A percentile compares a stretch with the other conserved stretches of the same genome.
Conservation (phyloP, 2,797 vertebrate species). For the Melopsittacus undulatus region DNA sequence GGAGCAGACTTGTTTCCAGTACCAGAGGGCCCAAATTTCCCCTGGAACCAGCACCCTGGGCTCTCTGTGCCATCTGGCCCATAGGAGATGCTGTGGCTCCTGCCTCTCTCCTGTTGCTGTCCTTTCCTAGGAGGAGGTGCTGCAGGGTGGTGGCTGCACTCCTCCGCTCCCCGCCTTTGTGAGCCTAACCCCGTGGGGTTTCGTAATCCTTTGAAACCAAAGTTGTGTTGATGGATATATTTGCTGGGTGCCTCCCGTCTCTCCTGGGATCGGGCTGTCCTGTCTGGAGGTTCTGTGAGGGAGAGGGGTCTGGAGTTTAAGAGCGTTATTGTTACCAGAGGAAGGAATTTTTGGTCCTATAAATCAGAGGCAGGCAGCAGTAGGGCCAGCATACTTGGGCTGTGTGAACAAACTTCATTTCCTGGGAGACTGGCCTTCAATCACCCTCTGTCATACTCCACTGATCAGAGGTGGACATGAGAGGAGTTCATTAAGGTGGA, state of each 20-base stretch:
- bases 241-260: conserved; percentile 53
- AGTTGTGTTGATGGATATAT: conserved; percentile 62
- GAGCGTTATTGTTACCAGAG: conserved; percentile 75
- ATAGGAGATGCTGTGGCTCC: not conserved
- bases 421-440: conserved; percentile 80
- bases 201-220: conserved; percentile 52
- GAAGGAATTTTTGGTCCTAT: conserved; percentile 75
- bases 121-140: not conserved
- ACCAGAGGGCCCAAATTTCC: not conserved
- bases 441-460: conserved; percentile 79
- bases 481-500: conserved; percentile 80
- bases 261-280: conserved; percentile 27
- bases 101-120: not conserved
- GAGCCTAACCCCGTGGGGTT: conserved; percentile 42
- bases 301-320: conserved; percentile 73
- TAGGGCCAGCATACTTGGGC: conserved; percentile 74
- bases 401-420: conserved; percentile 81
- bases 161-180: not conserved
- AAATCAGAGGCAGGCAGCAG: conserved; percentile 76
- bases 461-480: conserved; percentile 81
- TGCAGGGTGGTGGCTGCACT: not conserved
- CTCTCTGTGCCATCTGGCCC: not conserved
- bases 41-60: not conserved
- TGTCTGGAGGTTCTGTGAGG: conserved; percentile 64
- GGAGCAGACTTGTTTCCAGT: not conserved